Evolutionary conservation across 92 coral and sea anemone species (phyloP).

Genomic region (Micromussa lordhowensis): DNA sequence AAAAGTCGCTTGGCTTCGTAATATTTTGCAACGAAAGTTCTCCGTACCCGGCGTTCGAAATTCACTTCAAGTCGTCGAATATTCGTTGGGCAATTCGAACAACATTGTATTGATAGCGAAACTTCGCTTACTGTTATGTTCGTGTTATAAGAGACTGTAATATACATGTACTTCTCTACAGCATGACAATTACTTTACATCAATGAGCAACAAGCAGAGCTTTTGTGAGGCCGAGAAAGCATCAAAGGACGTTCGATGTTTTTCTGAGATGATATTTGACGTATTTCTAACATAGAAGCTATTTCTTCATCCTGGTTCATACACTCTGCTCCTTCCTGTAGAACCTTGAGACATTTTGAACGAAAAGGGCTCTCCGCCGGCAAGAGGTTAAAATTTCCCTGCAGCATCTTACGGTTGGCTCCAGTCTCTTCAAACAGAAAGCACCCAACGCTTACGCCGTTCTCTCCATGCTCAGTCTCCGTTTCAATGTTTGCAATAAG

Average conservation of each 20-base stretch:
- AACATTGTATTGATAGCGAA: too few relatives aligned
- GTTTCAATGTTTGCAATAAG: slow-evolving; percentile 81
- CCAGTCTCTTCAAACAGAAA: slow-evolving; percentile 56
- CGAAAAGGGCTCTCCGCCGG: slow-evolving; percentile 27
- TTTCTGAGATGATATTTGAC: not conserved
- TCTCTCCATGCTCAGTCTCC: not conserved
- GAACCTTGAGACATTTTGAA: not conserved
- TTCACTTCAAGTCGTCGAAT: too few relatives aligned
- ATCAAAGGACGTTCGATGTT: not conserved
- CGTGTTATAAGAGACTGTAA: too few relatives aligned
- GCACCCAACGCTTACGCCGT: slow-evolving; percentile 47
- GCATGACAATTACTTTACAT: not conserved
- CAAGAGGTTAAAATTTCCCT: slow-evolving; percentile 22
- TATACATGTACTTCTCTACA: too few relatives aligned
- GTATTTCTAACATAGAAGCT: not conserved
- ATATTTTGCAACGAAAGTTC: too few relatives aligned
- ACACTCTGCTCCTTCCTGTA: slow-evolving; percentile 11
- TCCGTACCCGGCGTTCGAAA: too few relatives aligned
- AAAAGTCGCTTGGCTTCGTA: too few relatives aligned
- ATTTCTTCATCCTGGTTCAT: slow-evolving; percentile 2
- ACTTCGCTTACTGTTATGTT: too few relatives aligned
- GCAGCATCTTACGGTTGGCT: not conserved
- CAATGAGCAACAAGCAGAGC: not conserved
- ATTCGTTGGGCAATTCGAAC: too few relatives aligned
- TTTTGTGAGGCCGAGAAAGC: not conserved